A percentile compares a stretch with the other conserved stretches of the same genome.
Conservation (phyloP, 2,888 invertebrate genomes). For the Lasioglossum marginatum region DNA sequence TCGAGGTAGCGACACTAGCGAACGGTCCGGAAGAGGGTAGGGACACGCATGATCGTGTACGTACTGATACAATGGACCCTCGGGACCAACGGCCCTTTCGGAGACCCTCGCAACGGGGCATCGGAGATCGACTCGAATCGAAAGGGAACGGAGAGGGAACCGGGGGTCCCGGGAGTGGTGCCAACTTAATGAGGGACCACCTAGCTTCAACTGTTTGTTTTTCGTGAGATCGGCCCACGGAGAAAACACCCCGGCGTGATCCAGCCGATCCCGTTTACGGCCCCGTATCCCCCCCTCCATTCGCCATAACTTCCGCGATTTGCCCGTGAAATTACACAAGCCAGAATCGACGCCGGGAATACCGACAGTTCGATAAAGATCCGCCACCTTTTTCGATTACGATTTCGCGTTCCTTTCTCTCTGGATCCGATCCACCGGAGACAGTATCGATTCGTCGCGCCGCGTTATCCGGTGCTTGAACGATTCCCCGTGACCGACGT, state of each 20-base stretch:
- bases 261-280: constrained; percentile 64
- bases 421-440: constrained; percentile 17
- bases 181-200: constrained; percentile 80
- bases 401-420: background rate
- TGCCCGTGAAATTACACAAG: constrained; percentile 76
- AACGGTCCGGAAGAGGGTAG: constrained; percentile 21
- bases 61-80: constrained; percentile 63
- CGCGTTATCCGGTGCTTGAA: constrained; percentile 16
- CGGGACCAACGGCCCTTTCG: constrained; percentile 71
- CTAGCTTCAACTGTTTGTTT: constrained; percentile 77
- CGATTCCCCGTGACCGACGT: constrained; percentile 2
- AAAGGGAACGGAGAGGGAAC: constrained; percentile 69
- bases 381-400: constrained; percentile 14
- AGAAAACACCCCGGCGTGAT: constrained; percentile 65
- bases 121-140: constrained; percentile 69
- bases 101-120: constrained; percentile 67
- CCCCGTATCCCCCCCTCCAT: constrained; percentile 62
- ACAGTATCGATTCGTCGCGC: constrained; percentile 2
- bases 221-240: constrained; percentile 61
- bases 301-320: constrained; percentile 74
- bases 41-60: background rate
- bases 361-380: constrained; percentile 60
- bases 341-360: constrained; percentile 56
- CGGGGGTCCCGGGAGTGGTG: constrained; percentile 73
- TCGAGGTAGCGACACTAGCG: constrained; percentile 57